Evolutionary conservation across 1,140 invertebrate genomes (phyloP).

Genomic region (Diuraphis noxia): DNA sequence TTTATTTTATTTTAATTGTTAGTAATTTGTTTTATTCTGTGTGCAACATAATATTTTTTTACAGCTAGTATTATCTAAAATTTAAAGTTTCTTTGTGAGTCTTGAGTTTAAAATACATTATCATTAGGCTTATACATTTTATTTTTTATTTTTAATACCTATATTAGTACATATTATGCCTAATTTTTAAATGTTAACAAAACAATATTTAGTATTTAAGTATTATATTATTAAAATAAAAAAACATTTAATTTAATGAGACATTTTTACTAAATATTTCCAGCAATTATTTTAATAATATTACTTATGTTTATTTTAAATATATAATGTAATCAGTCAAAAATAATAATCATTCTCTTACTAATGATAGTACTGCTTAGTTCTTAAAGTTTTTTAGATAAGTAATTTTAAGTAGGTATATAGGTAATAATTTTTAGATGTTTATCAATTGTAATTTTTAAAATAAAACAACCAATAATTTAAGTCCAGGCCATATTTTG

Average conservation of each 20-base stretch:
- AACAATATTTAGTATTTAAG: neutral
- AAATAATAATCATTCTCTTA: constrained; percentile 5
- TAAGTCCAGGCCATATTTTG: neutral
- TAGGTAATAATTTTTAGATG: neutral
- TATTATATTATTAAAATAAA: constrained; percentile 5
- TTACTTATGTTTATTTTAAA: neutral
- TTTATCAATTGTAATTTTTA: neutral
- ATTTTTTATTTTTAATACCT: neutral
- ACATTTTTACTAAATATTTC: neutral
- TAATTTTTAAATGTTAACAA: neutral
- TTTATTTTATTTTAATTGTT: neutral
- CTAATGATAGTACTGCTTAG: neutral
- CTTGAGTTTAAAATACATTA: neutral
- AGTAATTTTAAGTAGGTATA: neutral
- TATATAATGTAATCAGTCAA: neutral
- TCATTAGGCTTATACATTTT: neutral
- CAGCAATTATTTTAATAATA: neutral
- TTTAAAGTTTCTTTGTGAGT: neutral
- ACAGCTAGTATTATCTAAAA: neutral
- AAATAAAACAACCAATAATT: neutral
- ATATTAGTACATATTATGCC: neutral
- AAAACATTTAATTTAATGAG: neutral
- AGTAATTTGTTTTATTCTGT: neutral
- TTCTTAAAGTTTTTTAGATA: neutral
- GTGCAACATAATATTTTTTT: neutral